These are phyloP conservation scores for Akabosia matsudoensis DNA, from an alignment of 1,140 invertebrate genomes.

Conservation along the genomic window DNA sequence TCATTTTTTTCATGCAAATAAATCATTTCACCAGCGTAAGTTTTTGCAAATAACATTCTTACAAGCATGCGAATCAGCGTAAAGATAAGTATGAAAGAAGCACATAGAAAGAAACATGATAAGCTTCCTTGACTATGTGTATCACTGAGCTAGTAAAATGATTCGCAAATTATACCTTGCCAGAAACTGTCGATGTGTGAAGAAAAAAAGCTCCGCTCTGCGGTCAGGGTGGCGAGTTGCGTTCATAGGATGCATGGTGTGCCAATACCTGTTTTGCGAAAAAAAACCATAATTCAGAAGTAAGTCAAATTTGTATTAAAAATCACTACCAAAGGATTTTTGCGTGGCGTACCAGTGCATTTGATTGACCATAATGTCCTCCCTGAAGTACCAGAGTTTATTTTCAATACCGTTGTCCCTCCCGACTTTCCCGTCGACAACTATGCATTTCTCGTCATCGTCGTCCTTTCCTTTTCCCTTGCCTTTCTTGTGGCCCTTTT, in stretches of 20 bases:
- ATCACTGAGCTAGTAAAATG: neutral
- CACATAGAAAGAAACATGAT: neutral
- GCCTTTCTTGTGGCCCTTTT: neutral
- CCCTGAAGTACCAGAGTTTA: slow-evolving; percentile 8
- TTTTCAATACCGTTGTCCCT: slow-evolving; percentile 19
- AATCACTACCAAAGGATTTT: neutral
- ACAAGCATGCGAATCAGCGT: neutral
- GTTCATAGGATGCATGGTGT: neutral
- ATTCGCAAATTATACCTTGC: neutral
- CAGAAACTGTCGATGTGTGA: slow-evolving; percentile 10
- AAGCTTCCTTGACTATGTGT: neutral
- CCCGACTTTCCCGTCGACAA: neutral
- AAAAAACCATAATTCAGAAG: neutral
- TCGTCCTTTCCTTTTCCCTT: neutral
- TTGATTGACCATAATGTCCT: slow-evolving; percentile 13
- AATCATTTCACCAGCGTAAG: too few relatives aligned
- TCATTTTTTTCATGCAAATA: too few relatives aligned
- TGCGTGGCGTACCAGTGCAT: neutral
- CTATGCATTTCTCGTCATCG: neutral
- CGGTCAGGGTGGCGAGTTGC: neutral
- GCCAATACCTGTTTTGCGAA: slow-evolving; percentile 3
- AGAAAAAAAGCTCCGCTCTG: slow-evolving; percentile 6
- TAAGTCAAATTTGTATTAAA: too few relatives aligned
- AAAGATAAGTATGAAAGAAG: neutral
- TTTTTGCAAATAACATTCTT: neutral